Percentiles rank a stretch among this genome's conserved stretches.
Conservation (phyloP, 2,113 vertebrate genomes). For the Cisticola juncidis region DNA sequence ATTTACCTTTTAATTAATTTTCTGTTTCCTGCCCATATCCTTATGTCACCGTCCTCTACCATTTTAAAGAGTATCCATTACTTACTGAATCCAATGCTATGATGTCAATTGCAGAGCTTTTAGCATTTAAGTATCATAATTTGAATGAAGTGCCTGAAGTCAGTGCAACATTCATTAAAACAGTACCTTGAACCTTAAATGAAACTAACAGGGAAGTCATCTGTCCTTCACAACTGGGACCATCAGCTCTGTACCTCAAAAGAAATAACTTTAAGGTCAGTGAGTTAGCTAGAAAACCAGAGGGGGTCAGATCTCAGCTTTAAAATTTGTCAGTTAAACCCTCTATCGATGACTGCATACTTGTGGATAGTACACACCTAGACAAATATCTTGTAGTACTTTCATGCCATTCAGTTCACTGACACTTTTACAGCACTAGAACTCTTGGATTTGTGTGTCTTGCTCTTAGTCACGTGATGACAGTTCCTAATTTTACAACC, state of each 20-base stretch:
- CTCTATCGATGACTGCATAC: neutral
- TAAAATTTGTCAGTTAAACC: conserved; percentile 23
- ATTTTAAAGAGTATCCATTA: conserved; percentile 54
- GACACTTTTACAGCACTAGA: conserved; percentile 52
- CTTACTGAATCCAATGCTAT: conserved; percentile 51
- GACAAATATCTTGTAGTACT: conserved; percentile 6
- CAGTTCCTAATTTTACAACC: conserved; percentile 67
- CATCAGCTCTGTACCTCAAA: neutral
- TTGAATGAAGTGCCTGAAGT: conserved; percentile 48
- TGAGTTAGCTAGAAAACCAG: neutral
- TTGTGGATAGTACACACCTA: neutral
- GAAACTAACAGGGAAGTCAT: conserved; percentile 3
- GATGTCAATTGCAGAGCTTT: conserved; percentile 42
- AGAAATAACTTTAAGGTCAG: neutral
- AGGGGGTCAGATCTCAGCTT: neutral
- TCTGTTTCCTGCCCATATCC: conserved; percentile 50
- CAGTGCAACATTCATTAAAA: neutral
- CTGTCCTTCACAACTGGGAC: neutral
- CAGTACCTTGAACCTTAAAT: conserved; percentile 2
- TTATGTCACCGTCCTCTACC: conserved; percentile 35
- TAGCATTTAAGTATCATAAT: conserved; percentile 29
- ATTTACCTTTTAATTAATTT: conserved; percentile 51
- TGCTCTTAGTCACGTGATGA: conserved; percentile 58
- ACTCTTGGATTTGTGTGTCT: conserved; percentile 57
- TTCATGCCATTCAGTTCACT: conserved; percentile 28